These are phyloP conservation scores for Coregonus sp. DNA, from an alignment of 2,797 vertebrate genomes.

Conservation along the genomic window DNA sequence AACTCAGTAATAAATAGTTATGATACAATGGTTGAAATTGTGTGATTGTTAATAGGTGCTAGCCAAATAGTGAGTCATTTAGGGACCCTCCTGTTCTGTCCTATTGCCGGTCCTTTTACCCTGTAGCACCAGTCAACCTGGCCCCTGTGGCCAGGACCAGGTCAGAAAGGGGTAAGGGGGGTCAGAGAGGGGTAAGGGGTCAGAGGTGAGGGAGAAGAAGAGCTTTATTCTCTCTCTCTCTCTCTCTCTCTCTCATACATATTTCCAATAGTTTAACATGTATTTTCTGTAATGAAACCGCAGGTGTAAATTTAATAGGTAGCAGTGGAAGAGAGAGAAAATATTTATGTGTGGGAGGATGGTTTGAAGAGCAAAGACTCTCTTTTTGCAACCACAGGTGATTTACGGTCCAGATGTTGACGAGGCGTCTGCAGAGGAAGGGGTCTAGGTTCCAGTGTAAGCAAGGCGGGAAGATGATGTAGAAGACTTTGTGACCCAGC, in stretches of 20 bases:
- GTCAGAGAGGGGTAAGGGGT: conserved; percentile 56
- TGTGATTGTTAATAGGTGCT: too few species aligned
- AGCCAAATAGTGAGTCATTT: not conserved
- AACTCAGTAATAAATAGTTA: not conserved
- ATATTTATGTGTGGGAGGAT: not conserved
- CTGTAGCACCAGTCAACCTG: not conserved
- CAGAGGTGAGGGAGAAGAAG: conserved; percentile 56
- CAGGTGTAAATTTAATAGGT: not conserved
- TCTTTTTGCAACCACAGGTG: not conserved
- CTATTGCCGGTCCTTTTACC: too few species aligned
- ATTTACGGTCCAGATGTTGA: conserved; percentile 93
- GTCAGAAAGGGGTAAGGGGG: conserved; percentile 42
- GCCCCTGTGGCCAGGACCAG: conserved; percentile 46
- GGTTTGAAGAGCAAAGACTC: not conserved
- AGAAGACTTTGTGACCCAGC: conserved; percentile 91
- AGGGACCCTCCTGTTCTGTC: not conserved
- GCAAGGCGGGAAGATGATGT: conserved; percentile 91
- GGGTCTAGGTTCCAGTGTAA: conserved; percentile 93
- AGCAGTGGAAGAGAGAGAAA: not conserved
- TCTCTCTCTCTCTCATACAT: not conserved
- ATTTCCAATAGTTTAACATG: not conserved
- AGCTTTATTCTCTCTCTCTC: conserved; percentile 42
- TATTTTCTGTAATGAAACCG: not conserved
- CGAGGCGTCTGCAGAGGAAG: conserved; percentile 86
- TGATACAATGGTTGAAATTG: too few species aligned